A percentile compares a stretch with the other conserved stretches of the same genome.
Evolutionary conservation across 2,888 invertebrate species (phyloP).

Genomic region (Thysanoteuthis rhombus): DNA sequence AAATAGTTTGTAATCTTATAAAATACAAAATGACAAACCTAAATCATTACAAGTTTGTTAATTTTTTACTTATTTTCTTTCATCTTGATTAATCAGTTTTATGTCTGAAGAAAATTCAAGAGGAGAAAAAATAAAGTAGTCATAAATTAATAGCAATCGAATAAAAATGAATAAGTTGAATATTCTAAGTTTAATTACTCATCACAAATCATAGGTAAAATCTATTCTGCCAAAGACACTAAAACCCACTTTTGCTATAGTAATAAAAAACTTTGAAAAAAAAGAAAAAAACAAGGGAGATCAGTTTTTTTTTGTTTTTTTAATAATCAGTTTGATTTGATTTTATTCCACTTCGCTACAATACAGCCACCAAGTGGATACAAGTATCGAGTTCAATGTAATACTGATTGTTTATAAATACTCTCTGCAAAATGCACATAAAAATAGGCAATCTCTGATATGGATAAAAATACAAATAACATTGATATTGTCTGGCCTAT

Average conservation of each 20-base stretch:
- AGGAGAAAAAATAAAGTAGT: no score
- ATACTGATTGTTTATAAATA: neutral
- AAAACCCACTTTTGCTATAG: neutral
- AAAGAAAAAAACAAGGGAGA: neutral
- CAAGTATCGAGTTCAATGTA: neutral
- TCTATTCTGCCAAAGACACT: neutral
- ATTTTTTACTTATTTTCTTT: no score
- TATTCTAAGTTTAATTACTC: no score
- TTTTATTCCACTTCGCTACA: neutral
- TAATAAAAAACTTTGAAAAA: neutral
- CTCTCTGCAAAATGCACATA: neutral
- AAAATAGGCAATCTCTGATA: slow-evolving; percentile 12
- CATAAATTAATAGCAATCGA: no score
- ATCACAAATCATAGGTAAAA: no score
- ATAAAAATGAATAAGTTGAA: no score
- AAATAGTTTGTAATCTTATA: no score
- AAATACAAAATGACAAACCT: no score
- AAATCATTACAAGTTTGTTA: no score
- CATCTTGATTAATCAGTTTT: no score
- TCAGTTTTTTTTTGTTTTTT: no score
- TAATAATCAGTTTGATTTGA: neutral
- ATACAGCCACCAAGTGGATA: neutral
- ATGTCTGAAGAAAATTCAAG: no score
- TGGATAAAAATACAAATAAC: neutral
- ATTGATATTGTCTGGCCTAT: neutral